A percentile compares a stretch with the other conserved stretches of the same genome.
Conservation (phyloP, 2,113 vertebrate genomes). For the Peucedramus taeniatus region DNA sequence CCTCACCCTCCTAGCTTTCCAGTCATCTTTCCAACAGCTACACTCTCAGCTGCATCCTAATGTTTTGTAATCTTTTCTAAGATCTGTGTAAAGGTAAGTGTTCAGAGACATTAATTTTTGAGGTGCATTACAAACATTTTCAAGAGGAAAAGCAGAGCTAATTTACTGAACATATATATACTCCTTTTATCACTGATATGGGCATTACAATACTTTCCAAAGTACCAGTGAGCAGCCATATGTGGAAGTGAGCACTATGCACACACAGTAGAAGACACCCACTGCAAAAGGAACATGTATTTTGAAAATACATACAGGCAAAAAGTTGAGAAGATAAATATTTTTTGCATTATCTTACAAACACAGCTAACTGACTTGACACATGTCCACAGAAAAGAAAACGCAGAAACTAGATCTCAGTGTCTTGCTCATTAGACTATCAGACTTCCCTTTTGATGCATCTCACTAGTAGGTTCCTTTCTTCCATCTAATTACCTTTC, state of each 20-base stretch:
- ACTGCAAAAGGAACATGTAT: neutral
- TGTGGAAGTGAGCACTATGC: neutral
- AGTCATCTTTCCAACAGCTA: neutral
- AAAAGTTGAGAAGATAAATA: neutral
- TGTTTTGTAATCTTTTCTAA: neutral
- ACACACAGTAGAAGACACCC: neutral
- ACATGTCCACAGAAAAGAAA: neutral
- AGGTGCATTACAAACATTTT: neutral
- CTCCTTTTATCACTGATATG: fast-evolving
- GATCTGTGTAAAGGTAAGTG: neutral
- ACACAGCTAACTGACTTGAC: neutral
- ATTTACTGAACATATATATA: neutral
- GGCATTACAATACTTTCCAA: neutral
- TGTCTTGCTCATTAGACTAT: neutral
- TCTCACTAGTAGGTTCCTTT: neutral
- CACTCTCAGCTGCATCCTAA: neutral
- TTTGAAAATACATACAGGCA: neutral
- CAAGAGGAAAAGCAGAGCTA: neutral
- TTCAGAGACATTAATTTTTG: neutral
- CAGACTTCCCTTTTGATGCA: neutral
- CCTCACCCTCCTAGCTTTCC: neutral
- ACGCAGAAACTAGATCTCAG: neutral
- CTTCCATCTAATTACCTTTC: neutral
- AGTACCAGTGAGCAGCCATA: neutral
- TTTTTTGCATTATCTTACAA: neutral